phyloP scores from a whole-genome alignment of 2,113 vertebrate genomes.

The Rhombomys opimus region DNA sequence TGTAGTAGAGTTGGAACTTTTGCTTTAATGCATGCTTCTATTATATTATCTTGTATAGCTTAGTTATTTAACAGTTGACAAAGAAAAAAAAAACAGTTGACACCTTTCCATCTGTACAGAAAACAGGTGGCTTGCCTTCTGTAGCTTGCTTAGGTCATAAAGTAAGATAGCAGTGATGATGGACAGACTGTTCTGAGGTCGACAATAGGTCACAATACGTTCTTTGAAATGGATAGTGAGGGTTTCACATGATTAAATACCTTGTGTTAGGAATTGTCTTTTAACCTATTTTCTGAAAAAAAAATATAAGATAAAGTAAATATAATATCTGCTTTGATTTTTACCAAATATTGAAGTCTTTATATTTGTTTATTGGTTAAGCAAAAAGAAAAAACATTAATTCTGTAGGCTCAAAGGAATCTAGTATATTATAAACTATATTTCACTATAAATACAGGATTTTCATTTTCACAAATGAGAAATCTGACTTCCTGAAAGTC shows the following conservation, averaged over 20 bases:
- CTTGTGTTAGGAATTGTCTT: not conserved
- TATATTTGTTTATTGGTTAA: constrained; percentile 12
- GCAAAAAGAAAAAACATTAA: constrained; percentile 45
- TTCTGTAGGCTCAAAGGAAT: not conserved
- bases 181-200: not conserved
- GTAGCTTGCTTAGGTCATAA: constrained; percentile 28
- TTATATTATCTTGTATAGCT: not conserved
- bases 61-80: not conserved
- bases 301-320: not conserved
- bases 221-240: not conserved
- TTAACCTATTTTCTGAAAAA: not conserved
- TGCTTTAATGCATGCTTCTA: not conserved
- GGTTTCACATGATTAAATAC: not conserved
- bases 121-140: constrained; percentile 25
- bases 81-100: too few species aligned
- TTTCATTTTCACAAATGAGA: constrained; percentile 18
- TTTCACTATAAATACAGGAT: not conserved
- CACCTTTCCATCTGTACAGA: not conserved
- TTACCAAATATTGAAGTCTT: not conserved
- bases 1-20: not conserved
- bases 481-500: not conserved
- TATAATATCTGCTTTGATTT: not conserved
- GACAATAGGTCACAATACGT: not conserved
- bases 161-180: not conserved
- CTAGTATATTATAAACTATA: not conserved